phyloP scores from a whole-genome alignment of 2,113 vertebrate genomes.

The Cynopterus brachyotis region DNA sequence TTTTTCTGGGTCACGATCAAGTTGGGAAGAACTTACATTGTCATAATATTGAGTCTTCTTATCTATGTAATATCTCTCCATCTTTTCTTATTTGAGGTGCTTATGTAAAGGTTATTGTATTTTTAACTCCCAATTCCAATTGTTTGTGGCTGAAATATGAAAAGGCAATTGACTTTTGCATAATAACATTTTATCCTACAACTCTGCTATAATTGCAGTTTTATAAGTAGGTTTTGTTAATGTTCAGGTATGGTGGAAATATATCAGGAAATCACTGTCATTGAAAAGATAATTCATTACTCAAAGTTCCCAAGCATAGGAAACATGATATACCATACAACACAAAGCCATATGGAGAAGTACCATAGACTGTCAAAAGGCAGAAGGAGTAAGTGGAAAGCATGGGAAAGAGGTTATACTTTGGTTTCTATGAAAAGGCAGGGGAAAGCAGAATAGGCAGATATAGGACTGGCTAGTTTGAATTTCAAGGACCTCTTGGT shows the following conservation, averaged over 20 bases:
- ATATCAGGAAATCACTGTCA: not conserved
- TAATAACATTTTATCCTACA: not conserved
- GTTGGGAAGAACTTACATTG: not conserved
- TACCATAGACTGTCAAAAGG: not conserved
- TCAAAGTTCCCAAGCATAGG: not conserved
- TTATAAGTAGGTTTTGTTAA: not conserved
- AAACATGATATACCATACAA: not conserved
- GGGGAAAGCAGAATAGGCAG: not conserved
- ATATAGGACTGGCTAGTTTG: not conserved
- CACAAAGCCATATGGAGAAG: not conserved
- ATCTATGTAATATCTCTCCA: not conserved
- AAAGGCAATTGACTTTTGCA: not conserved
- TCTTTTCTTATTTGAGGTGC: not conserved
- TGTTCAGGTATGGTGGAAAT: not conserved
- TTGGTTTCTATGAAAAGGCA: not conserved
- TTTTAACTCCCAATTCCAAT: not conserved
- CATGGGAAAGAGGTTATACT: not conserved
- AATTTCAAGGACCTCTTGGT: not conserved
- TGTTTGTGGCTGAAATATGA: not conserved
- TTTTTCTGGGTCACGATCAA: not conserved
- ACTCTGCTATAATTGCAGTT: not conserved
- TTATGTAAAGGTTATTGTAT: not conserved
- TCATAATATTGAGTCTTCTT: not conserved
- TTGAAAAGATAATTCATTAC: not conserved
- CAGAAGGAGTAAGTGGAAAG: not conserved